Evolutionary conservation across 2,888 invertebrate species (phyloP).

Genomic region (Mythimna lalbum): DNA sequence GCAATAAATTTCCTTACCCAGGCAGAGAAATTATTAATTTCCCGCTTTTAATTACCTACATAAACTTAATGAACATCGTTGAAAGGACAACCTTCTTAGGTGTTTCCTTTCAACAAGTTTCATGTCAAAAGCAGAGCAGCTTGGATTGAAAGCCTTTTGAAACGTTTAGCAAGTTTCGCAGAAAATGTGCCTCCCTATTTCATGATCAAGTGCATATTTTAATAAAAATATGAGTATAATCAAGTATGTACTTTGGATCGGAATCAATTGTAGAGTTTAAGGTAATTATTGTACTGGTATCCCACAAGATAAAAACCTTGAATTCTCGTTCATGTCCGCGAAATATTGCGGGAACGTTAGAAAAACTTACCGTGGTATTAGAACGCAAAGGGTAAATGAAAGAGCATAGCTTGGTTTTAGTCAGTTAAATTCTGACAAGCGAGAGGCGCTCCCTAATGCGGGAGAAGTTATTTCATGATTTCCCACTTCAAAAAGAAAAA

Average conservation of each 20-base stretch:
- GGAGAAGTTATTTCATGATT: no score
- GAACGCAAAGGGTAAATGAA: no score
- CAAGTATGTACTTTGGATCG: constrained; percentile 1
- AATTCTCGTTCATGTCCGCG: background rate
- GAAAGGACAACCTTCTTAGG: background rate
- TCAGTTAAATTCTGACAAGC: no score
- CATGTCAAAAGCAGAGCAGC: background rate
- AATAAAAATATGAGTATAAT: constrained; percentile 23
- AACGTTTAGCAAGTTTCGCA: constrained; percentile 2
- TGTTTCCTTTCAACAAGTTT: constrained; percentile 13
- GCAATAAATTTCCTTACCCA: background rate
- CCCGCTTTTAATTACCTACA: no score
- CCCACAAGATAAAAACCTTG: background rate
- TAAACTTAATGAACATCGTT: constrained; percentile 3
- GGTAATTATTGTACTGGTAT: background rate
- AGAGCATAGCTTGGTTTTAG: no score
- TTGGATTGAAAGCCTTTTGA: constrained; percentile 21
- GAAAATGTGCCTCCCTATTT: background rate
- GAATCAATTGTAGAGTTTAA: background rate
- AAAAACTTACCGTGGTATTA: no score
- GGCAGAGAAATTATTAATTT: background rate
- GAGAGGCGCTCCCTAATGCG: no score
- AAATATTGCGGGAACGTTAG: background rate
- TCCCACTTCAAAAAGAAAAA: no score
- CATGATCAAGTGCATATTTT: constrained; percentile 27